A percentile compares a stretch with the other conserved stretches of the same genome.
Evolutionary conservation across 35 echinoderm and acorn worm species (phyloP).

Genomic region (Apostichopus californicus): DNA sequence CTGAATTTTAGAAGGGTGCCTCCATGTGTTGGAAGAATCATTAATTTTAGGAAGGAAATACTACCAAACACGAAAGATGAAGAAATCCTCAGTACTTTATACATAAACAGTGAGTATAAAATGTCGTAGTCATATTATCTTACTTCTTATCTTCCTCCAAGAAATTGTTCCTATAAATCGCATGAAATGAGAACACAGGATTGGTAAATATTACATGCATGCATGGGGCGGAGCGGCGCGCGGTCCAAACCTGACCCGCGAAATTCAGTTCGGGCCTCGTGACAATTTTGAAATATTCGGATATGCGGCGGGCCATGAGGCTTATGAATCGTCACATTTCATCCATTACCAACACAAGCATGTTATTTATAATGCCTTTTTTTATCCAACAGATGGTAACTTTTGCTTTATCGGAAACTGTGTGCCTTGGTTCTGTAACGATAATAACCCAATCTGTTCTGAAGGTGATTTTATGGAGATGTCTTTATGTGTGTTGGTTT

Average conservation of each 20-base stretch:
- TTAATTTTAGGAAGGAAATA: conserved; percentile 75
- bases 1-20: conserved; percentile 69
- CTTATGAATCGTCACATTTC: too few relatives aligned
- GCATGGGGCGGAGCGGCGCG: too few relatives aligned
- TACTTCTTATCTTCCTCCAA: too few relatives aligned
- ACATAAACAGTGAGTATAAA: neutral
- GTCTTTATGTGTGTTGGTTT: conserved; percentile 18
- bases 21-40: conserved; percentile 71
- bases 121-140: too few relatives aligned
- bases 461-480: conserved; percentile 33
- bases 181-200: too few relatives aligned
- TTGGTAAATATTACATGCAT: too few relatives aligned
- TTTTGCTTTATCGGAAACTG: conserved; percentile 39
- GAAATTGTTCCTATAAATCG: too few relatives aligned
- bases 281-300: too few relatives aligned
- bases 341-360: too few relatives aligned
- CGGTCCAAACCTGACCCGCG: too few relatives aligned
- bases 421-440: conserved; percentile 38
- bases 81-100: conserved; percentile 15
- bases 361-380: neutral
- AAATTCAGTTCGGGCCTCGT: too few relatives aligned
- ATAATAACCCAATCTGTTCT: conserved; percentile 25
- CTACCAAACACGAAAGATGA: conserved; percentile 48
- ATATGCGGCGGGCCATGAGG: too few relatives aligned
- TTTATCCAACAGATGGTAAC: neutral